phyloP scores from a whole-genome alignment of 2,888 invertebrate genomes.

The Agriotes lineatus region DNA sequence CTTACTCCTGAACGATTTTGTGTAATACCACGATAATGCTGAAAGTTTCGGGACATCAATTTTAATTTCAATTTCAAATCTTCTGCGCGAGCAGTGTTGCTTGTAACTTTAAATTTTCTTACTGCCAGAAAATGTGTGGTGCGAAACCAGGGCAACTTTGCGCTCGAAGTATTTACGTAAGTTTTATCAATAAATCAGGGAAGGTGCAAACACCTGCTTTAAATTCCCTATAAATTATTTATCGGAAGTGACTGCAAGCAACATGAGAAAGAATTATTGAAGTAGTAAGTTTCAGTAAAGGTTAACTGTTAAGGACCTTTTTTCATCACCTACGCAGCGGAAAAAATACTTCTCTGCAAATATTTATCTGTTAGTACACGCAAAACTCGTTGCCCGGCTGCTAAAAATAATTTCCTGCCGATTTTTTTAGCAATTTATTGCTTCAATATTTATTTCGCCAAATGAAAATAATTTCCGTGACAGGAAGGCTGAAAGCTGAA shows the following conservation, averaged over 20 bases:
- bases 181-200: slow-evolving; percentile 27
- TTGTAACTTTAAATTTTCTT: background rate
- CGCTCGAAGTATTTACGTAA: slow-evolving; percentile 14
- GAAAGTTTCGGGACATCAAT: too few species aligned
- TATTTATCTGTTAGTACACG: background rate
- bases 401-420: background rate
- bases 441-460: background rate
- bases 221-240: slow-evolving; percentile 28
- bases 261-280: slow-evolving; percentile 24
- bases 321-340: background rate
- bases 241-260: slow-evolving; percentile 10
- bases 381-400: too few species aligned
- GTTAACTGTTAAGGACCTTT: slow-evolving; percentile 11
- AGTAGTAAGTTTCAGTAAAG: slow-evolving; percentile 14
- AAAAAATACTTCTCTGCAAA: background rate
- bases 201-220: slow-evolving; percentile 20
- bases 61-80: too few species aligned
- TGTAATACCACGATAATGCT: too few species aligned
- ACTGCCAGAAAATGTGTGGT: background rate
- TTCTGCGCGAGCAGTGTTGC: too few species aligned
- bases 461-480: background rate
- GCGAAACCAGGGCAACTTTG: background rate
- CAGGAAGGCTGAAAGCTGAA: background rate
- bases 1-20: too few species aligned
- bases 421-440: background rate